Evolutionary conservation across 2,113 vertebrate genomes (phyloP).

Genomic region (Antidorcas marsupialis): DNA sequence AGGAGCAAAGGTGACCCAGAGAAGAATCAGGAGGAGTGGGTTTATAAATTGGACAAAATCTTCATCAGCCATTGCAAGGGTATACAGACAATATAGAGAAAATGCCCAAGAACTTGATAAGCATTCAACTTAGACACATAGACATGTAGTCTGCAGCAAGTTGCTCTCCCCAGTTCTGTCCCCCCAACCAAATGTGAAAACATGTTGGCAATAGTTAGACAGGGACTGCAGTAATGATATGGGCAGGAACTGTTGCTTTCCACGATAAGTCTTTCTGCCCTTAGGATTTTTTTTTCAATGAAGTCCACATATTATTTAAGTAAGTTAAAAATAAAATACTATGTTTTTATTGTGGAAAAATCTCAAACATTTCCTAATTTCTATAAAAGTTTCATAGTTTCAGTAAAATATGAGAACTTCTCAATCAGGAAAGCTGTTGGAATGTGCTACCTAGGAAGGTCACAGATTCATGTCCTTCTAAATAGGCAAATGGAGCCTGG

Average conservation of each 20-base stretch:
- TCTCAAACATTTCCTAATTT: not conserved
- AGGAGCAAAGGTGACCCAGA: not conserved
- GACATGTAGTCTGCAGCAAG: not conserved
- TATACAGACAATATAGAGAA: not conserved
- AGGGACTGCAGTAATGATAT: not conserved
- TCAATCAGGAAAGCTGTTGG: not conserved
- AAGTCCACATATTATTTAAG: not conserved
- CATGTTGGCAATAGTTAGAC: not conserved
- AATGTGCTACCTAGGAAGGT: not conserved
- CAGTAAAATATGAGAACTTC: not conserved
- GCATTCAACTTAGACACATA: not conserved
- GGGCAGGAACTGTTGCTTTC: not conserved
- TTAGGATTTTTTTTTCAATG: not conserved
- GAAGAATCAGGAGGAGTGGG: not conserved
- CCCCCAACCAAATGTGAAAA: not conserved
- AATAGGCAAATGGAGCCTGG: not conserved
- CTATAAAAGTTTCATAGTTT: not conserved
- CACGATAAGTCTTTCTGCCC: not conserved
- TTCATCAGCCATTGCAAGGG: not conserved
- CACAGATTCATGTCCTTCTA: not conserved
- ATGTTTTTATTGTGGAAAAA: not conserved
- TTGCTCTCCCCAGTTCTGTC: fast-evolving
- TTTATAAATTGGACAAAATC: not conserved
- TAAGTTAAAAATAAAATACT: not conserved
- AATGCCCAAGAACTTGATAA: not conserved